A percentile compares a stretch with the other conserved stretches of the same genome.
phyloP scores from a whole-genome alignment of 1,140 invertebrate species.

The Leptonema lineaticorne region DNA sequence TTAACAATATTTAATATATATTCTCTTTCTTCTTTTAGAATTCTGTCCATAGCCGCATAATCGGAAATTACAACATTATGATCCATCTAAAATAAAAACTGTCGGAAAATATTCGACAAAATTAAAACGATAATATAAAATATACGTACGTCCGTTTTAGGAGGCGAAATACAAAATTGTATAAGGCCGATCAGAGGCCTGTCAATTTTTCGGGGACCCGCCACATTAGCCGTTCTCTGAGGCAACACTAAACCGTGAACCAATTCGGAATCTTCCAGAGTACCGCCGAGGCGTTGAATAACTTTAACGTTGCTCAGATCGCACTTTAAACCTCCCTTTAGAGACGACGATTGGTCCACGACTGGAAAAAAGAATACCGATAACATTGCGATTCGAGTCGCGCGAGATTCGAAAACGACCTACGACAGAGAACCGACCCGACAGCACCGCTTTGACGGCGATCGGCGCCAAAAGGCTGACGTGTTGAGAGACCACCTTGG shows the following conservation, averaged over 20 bases:
- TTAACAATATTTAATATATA: slow-evolving; percentile 99
- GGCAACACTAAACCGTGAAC: slow-evolving; percentile 94
- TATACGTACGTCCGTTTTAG: slow-evolving; percentile 94
- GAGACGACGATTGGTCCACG: slow-evolving; percentile 51
- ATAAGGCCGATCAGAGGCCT: slow-evolving; percentile 99
- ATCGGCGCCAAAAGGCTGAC: slow-evolving; percentile 92
- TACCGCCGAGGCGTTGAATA: slow-evolving; percentile 94
- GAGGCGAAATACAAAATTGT: slow-evolving; percentile 99
- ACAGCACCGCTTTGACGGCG: slow-evolving; percentile 95
- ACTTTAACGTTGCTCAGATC: slow-evolving; percentile 91
- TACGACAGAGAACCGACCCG: slow-evolving; percentile 57
- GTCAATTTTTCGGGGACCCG: slow-evolving; percentile 90
- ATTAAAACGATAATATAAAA: too few relatives aligned
- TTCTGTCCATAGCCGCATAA: slow-evolving; percentile 98
- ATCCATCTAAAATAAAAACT: slow-evolving; percentile 84
- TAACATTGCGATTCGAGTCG: slow-evolving; percentile 27
- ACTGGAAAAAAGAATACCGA: slow-evolving; percentile 44
- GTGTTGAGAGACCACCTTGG: slow-evolving; percentile 99
- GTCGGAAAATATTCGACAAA: too few relatives aligned
- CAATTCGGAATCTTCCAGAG: slow-evolving; percentile 96
- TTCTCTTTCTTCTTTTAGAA: slow-evolving; percentile 95
- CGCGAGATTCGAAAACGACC: not conserved
- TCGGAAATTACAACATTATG: slow-evolving; percentile 97
- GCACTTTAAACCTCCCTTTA: slow-evolving; percentile 60
- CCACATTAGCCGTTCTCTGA: slow-evolving; percentile 84